A percentile compares a stretch with the other conserved stretches of the same genome.
Conservation (phyloP, 2,113 vertebrate genomes). For the Epinephelus lanceolatus region DNA sequence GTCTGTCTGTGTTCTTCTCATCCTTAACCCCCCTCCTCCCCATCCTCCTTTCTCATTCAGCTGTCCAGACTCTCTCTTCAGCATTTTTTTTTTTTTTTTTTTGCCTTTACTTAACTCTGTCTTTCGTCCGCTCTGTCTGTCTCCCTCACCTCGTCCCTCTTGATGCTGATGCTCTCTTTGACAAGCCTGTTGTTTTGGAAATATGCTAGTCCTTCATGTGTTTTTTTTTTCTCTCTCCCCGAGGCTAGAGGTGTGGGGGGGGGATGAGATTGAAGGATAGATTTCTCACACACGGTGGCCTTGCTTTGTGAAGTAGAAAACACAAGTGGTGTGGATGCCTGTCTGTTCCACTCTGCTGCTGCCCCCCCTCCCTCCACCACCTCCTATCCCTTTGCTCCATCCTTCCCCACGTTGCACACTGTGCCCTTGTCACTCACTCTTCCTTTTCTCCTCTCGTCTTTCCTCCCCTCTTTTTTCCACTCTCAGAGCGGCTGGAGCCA, state of each 20-base stretch:
- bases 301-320: constrained; percentile 82
- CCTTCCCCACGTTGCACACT: constrained; percentile 54
- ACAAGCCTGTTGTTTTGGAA: constrained; percentile 75
- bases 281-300: constrained; percentile 79
- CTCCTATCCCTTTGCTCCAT: constrained; percentile 31
- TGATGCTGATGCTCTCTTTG: constrained; percentile 66
- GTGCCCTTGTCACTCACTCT: constrained; percentile 77
- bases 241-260: constrained; percentile 46
- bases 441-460: constrained; percentile 30
- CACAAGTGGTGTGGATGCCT: constrained; percentile 75
- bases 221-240: background rate
- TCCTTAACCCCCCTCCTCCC: constrained; percentile 24
- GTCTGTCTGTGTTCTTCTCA: constrained; percentile 56
- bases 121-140: constrained; percentile 11
- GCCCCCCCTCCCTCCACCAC: constrained; percentile 10
- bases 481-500: constrained; percentile 91
- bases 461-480: constrained; percentile 33
- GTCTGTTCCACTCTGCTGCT: constrained; percentile 78
- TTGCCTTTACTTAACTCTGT: constrained; percentile 41
- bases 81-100: constrained; percentile 37
- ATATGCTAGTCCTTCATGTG: constrained; percentile 70
- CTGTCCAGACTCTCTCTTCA: constrained; percentile 54
- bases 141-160: constrained; percentile 42
- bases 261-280: constrained; percentile 79
- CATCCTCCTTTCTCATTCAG: constrained; percentile 2